Base-by-base conservation (phyloP, 1,140 invertebrate genomes). In the Ptiloglossa arizonensis region DNA sequence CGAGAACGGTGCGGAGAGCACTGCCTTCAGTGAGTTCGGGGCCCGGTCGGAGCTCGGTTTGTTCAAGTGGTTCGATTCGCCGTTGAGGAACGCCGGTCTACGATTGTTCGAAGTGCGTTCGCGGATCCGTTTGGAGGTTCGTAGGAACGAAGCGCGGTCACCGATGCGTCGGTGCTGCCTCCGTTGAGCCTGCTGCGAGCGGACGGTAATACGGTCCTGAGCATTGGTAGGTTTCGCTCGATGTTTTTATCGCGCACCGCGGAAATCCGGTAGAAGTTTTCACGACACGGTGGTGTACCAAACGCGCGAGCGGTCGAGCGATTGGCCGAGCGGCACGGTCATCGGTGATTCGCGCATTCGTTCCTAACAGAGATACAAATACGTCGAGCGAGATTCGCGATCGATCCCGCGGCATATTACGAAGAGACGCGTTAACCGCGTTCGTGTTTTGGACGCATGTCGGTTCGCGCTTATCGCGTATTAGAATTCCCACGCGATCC, bases 191-290 rank as follows among this genome's bases (percentile, higher is more conserved):
- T 24, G 41, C 1, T 22, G 19, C 35, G 29, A 44, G 8, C 27
- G 41, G 19, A 57, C 59, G 59, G 57, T 71, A 79, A 75, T 48
- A 79, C 82, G 44, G 38, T 66, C 64, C 64, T 75, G 52, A 24
- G 44, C 60, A 46, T 38, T 64, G 76, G 78, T 80, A 80, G 46
- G 78, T 80, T 64, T 48, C 15, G 4, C 44, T 60, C 29, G 32
- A n/a, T 6, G 54, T 15, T 38, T 52, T 77, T 82, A 78, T 83
- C 81, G 41, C 48, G 9, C n/a, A 52, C 41, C 67, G 56, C 81
- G 81, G 73, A 82, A 81, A 83, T 83, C 80, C 81, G 67, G 67
- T 17, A 32, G 27, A 75, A 75, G 54, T 68, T 81, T 35, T n/a
- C 32, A 17, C 4, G 69, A 13, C n/a, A 44, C n/a, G 11, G 29